Evolutionary conservation across 2,113 vertebrate genomes (phyloP).

Genomic region (Myrmecophaga tridactyla): DNA sequence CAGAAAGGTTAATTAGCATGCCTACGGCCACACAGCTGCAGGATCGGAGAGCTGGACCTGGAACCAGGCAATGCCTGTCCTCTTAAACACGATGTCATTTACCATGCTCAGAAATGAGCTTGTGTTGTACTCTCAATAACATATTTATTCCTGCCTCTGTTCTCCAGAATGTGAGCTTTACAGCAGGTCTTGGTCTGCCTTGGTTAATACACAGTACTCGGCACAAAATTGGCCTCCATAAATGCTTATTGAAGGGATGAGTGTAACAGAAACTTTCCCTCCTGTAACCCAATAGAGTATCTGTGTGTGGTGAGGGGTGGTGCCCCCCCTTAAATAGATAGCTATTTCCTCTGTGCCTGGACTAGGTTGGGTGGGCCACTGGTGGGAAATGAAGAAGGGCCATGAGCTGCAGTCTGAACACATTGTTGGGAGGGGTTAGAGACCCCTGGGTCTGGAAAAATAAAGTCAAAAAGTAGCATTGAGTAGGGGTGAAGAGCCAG

Average conservation of each 20-base stretch:
- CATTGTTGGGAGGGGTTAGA: neutral
- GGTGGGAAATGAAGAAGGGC: neutral
- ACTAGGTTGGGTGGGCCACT: neutral
- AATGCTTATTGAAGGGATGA: neutral
- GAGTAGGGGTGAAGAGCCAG: neutral
- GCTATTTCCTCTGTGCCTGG: neutral
- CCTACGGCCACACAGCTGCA: neutral
- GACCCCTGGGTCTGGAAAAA: neutral
- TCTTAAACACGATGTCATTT: too few species aligned
- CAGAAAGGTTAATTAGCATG: neutral
- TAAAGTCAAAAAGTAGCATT: neutral
- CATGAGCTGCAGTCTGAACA: neutral
- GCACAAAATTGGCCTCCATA: neutral
- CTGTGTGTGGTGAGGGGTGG: neutral
- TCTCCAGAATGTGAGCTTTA: neutral
- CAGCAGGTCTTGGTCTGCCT: neutral
- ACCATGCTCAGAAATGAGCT: neutral
- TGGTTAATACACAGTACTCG: neutral
- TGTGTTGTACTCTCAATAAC: fast-evolving
- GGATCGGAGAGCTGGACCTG: neutral
- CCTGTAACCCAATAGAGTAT: neutral
- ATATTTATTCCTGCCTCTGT: neutral
- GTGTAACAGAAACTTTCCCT: neutral
- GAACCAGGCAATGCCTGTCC: neutral
- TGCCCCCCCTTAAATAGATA: neutral